Evolutionary conservation across 2,113 vertebrate genomes (phyloP), one percentile per base, ranked within the genome.

Genomic region (Datnioides undecimradiatus): DNA sequence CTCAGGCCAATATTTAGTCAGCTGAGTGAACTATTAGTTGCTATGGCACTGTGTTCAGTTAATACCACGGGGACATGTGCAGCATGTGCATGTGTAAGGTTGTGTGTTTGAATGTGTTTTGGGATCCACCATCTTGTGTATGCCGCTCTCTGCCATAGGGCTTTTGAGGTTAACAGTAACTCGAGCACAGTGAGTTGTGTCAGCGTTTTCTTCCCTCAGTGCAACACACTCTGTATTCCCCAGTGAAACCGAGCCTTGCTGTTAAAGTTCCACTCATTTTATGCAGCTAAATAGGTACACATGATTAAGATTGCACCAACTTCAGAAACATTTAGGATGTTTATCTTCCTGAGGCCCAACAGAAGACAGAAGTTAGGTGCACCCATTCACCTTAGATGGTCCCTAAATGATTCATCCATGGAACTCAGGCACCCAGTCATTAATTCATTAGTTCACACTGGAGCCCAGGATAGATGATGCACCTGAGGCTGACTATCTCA

Each of bases 391-490:
- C 55, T 41, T 36, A 49, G 66, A 73, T 59, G 65, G 58, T 83
- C 87, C 83, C 81, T 92, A 82, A 93, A 92, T 90, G 86, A 93
- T 92, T 93, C 62, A 92, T 91, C 70, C 38, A 43, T 87, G 89
- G 79, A 91, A 88, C 80, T 45, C 65, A 65, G 83, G 82, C 79
- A 77, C 76, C 58, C 73, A 71, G 89, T 91, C 85, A 91, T 89
- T 91, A 82, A 94, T 94, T 92, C 77, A 89, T 91, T 84, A 89
- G 88, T 83, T 87, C 64, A 73, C 79, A 74, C 59, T 68, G 64
- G 77, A 83, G 76, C 69, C 45, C 68, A 1, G 72, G 45, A 36
- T 71, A 82, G 48, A 80, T 51, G 25, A 67, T 82, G 77, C 51
- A 86, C 71, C 79, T 55, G 31, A 41, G 71, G 65, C 57, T 23